Percentiles rank a stretch among this genome's conserved stretches.
Evolutionary conservation across 2,797 vertebrate genomes (phyloP).

Genomic region (Gallinago solitaria): DNA sequence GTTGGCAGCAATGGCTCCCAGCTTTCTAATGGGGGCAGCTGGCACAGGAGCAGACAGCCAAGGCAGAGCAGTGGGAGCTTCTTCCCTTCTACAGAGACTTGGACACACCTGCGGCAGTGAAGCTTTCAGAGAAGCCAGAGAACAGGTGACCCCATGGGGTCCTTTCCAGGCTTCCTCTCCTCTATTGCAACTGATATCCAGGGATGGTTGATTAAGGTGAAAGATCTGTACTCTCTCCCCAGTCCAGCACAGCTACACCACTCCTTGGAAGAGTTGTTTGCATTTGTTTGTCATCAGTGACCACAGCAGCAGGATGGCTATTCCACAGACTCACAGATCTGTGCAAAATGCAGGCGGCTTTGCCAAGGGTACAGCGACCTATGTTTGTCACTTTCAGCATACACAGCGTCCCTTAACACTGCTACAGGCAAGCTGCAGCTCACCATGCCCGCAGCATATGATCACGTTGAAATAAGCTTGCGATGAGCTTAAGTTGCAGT

Average conservation of each 20-base stretch:
- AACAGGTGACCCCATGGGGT: background rate
- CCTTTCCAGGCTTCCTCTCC: background rate
- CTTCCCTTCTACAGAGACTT: background rate
- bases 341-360: background rate
- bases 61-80: background rate
- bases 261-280: background rate
- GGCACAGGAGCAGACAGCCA: background rate
- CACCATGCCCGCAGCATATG: background rate
- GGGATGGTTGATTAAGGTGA: background rate
- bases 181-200: background rate
- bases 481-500: background rate
- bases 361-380: background rate
- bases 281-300: background rate
- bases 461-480: background rate
- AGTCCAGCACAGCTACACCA: rapidly evolving
- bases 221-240: background rate
- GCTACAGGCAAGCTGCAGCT: background rate
- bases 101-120: background rate
- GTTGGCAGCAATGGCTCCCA: background rate
- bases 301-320: background rate
- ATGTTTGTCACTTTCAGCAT: background rate
- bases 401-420: background rate
- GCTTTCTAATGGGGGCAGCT: background rate
- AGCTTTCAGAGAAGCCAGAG: background rate
- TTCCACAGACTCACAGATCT: background rate